Evolutionary conservation across 2,113 vertebrate genomes (phyloP).

Genomic region (Grammomys surdaster): DNA sequence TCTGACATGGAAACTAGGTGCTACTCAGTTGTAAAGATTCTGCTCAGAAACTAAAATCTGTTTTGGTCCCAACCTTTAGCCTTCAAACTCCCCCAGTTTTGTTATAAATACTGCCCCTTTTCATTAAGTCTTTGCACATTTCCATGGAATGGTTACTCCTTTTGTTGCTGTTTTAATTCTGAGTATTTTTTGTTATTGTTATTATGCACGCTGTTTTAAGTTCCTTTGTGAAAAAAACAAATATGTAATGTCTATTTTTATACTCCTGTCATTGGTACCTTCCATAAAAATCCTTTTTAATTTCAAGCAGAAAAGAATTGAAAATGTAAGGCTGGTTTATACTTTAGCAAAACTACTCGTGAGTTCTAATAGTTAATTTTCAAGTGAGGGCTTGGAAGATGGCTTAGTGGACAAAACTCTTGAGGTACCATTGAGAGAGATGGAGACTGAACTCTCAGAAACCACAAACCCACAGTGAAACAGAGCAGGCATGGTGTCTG

Average conservation of each 20-base stretch:
- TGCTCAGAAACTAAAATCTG: neutral
- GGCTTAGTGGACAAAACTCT: neutral
- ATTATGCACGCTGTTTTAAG: neutral
- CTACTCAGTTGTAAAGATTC: neutral
- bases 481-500: rapidly evolving
- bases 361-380: neutral
- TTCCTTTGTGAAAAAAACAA: neutral
- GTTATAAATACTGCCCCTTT: neutral
- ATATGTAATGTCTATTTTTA: neutral
- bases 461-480: neutral
- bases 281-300: neutral
- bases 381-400: neutral
- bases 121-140: neutral
- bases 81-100: neutral
- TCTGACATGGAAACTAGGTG: neutral
- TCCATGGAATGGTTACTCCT: neutral
- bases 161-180: neutral
- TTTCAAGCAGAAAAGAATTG: neutral
- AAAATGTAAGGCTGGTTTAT: neutral
- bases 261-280: neutral
- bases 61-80: neutral
- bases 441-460: neutral
- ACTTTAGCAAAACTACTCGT: neutral
- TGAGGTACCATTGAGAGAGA: no score
- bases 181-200: neutral